Percentiles rank a stretch among this genome's conserved stretches.
phyloP scores from a whole-genome alignment of 1,140 invertebrate species.

The Octopus bimaculoides region DNA sequence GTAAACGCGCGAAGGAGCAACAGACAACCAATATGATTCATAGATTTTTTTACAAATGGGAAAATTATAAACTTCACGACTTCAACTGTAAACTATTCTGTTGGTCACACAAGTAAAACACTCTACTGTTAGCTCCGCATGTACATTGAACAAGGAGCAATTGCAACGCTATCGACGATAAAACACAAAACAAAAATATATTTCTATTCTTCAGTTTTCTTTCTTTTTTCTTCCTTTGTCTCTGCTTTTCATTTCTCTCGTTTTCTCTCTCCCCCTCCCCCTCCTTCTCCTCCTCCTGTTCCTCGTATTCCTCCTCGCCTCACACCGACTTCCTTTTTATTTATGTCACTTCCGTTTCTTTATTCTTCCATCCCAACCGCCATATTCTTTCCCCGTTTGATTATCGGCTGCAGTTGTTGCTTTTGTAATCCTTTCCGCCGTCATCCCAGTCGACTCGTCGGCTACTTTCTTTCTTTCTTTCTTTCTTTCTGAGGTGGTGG shows the following conservation, averaged over 20 bases:
- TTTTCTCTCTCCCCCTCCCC: neutral
- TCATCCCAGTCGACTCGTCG: neutral
- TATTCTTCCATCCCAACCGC: neutral
- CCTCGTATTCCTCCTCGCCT: neutral
- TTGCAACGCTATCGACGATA: too few species aligned
- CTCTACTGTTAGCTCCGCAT: too few species aligned
- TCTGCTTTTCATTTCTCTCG: neutral
- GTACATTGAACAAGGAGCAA: too few species aligned
- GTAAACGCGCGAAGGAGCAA: too few species aligned
- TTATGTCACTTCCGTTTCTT: neutral
- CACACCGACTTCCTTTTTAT: neutral
- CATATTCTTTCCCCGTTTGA: neutral
- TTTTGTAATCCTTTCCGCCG: neutral
- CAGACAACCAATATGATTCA: too few species aligned
- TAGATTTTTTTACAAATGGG: too few species aligned
- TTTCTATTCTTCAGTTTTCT: neutral
- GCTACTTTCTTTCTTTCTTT: neutral
- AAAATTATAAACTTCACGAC: too few species aligned
- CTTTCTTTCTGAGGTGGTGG: neutral
- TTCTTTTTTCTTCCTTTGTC: neutral
- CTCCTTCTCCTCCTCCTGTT: neutral
- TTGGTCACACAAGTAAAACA: too few species aligned
- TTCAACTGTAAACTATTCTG: too few species aligned
- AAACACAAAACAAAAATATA: too few species aligned
- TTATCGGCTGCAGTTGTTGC: too few species aligned